A percentile compares a stretch with the other conserved stretches of the same genome.
These are phyloP conservation scores for Phataginus tricuspis DNA, from an alignment of 2,797 vertebrate species.

Conservation along the genomic window DNA sequence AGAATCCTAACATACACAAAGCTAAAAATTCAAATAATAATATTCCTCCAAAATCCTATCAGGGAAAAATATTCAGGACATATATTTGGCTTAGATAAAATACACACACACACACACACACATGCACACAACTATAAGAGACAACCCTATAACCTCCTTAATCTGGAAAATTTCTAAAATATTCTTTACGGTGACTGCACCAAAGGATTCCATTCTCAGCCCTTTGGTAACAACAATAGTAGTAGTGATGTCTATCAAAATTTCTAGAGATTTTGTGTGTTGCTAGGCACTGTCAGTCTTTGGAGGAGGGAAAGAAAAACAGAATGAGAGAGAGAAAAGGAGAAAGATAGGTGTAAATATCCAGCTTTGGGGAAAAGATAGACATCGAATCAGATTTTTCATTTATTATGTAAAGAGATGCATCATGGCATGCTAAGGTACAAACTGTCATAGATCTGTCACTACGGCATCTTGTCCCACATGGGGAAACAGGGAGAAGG, in stretches of 20 bases:
- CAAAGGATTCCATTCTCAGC: not conserved
- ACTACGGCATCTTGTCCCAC: not conserved
- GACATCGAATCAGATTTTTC: not conserved
- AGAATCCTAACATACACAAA: not conserved
- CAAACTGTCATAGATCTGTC: not conserved
- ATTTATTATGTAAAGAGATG: not conserved
- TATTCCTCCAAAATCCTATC: not conserved
- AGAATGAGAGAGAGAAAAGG: not conserved
- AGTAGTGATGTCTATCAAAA: not conserved
- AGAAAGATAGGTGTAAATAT: not conserved
- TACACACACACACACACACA: not conserved
- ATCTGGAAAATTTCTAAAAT: not conserved
- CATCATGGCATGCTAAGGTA: not conserved
- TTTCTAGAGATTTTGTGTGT: not conserved
- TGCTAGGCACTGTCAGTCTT: not conserved
- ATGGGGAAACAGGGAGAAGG: not conserved
- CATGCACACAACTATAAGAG: not conserved
- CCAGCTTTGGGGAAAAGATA: not conserved
- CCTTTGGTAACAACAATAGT: not conserved
- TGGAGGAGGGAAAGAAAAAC: not conserved
- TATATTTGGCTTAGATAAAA: not conserved
- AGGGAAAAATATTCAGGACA: not conserved
- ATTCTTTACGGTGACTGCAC: not conserved
- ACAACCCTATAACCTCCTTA: not conserved
- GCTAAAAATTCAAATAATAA: not conserved